These are phyloP conservation scores for Apocrypta bakeri DNA, from an alignment of 1,140 invertebrate genomes.

Conservation along the genomic window DNA sequence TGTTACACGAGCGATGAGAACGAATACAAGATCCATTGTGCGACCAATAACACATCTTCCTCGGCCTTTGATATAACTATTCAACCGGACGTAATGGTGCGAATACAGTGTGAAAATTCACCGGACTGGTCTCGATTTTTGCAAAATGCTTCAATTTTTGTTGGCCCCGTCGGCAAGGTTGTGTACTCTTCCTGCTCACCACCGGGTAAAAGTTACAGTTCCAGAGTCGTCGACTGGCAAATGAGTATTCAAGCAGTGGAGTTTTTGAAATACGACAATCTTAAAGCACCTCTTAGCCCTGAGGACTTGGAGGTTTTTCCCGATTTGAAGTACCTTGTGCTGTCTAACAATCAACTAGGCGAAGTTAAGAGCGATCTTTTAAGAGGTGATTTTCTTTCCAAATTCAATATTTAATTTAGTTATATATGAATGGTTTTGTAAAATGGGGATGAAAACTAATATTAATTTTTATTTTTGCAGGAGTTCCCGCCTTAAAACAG, in stretches of 20 bases:
- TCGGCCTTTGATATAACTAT: constrained; percentile 6
- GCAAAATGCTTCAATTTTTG: not conserved
- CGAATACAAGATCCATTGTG: not conserved
- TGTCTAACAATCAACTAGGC: constrained; percentile 14
- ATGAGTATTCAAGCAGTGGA: not conserved
- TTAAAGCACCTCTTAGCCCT: not conserved
- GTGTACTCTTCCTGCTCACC: not conserved
- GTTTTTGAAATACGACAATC: constrained; percentile 7
- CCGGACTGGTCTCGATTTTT: constrained; percentile 18
- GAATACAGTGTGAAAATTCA: not conserved
- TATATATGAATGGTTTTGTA: no score
- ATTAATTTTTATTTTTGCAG: constrained; percentile 23
- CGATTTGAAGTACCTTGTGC: not conserved
- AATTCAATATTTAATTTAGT: not conserved
- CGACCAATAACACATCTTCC: not conserved
- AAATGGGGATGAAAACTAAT: not conserved
- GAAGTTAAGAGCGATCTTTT: constrained; percentile 17
- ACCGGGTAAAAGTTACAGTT: not conserved
- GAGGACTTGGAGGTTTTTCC: not conserved
- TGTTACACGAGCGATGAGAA: not conserved
- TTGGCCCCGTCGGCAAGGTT: not conserved
- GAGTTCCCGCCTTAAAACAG: constrained; percentile 1
- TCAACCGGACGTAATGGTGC: not conserved
- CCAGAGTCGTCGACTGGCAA: not conserved
- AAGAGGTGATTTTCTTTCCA: constrained; percentile 5